Conservation (phyloP, 2,113 vertebrate genomes). For the Crotalus helleri region DNA sequence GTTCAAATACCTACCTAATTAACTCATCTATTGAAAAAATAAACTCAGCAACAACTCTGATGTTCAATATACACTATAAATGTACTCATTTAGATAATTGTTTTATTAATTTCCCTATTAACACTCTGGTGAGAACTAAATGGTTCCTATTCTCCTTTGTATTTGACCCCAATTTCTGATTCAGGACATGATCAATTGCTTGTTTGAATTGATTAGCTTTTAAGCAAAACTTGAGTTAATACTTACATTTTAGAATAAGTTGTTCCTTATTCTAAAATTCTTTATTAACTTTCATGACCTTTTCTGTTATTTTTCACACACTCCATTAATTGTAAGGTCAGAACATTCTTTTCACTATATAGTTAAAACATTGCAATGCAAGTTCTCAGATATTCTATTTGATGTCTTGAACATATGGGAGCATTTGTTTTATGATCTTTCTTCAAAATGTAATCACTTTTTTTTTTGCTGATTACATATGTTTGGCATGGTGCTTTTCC, state of each 20-base stretch:
- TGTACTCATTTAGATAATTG: background rate
- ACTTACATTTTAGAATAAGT: background rate
- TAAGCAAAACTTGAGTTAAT: background rate
- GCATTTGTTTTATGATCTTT: constrained; percentile 66
- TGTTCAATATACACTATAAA: background rate
- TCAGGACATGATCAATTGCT: background rate
- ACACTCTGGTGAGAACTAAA: background rate
- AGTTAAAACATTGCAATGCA: constrained; percentile 52
- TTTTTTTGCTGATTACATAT: constrained; percentile 64
- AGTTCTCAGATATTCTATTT: constrained; percentile 60
- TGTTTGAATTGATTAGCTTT: background rate
- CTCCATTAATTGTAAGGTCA: constrained; percentile 49
- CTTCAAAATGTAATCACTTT: constrained; percentile 63
- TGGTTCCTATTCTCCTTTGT: background rate
- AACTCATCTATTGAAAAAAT: background rate
- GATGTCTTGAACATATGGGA: constrained; percentile 68
- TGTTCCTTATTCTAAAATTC: background rate
- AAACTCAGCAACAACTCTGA: background rate
- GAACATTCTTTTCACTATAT: constrained; percentile 40
- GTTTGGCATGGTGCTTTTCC: constrained; percentile 64
- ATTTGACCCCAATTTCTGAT: background rate
- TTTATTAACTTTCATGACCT: constrained; percentile 3
- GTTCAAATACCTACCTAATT: background rate
- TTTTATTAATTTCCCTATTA: background rate
- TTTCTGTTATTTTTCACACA: background rate